A percentile compares a stretch with the other conserved stretches of the same genome.
These are phyloP conservation scores for Eubucco bourcierii DNA, from an alignment of 2,113 vertebrate genomes.

Conservation along the genomic window DNA sequence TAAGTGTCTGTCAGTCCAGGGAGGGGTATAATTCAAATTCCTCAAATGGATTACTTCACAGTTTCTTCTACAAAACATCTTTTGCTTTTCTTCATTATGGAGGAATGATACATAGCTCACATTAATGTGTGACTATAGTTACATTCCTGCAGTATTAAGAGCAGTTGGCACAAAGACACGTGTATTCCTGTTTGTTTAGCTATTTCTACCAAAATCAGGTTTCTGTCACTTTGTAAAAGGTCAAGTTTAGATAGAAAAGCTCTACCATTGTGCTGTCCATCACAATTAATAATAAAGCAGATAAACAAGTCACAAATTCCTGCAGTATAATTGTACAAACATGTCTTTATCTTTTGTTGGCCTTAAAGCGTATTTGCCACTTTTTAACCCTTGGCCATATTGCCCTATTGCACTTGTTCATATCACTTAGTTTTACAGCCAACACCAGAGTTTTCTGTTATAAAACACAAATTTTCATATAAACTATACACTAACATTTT, in stretches of 20 bases:
- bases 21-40: neutral
- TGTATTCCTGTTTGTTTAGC: neutral
- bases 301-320: neutral
- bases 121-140: neutral
- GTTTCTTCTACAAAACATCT: neutral
- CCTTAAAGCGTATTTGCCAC: neutral
- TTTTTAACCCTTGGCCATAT: neutral
- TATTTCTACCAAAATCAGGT: neutral
- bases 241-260: neutral
- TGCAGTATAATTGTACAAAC: neutral
- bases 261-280: neutral
- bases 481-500: neutral
- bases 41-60: neutral
- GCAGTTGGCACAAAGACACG: neutral
- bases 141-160: neutral
- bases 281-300: neutral
- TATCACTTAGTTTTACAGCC: neutral
- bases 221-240: neutral
- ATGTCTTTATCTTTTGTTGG: neutral
- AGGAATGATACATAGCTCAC: neutral
- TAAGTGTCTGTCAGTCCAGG: neutral
- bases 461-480: neutral
- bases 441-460: neutral
- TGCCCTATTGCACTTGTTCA: neutral
- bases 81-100: neutral